Conservation (phyloP, 2,888 invertebrate genomes). For the Aquatica leii region DNA sequence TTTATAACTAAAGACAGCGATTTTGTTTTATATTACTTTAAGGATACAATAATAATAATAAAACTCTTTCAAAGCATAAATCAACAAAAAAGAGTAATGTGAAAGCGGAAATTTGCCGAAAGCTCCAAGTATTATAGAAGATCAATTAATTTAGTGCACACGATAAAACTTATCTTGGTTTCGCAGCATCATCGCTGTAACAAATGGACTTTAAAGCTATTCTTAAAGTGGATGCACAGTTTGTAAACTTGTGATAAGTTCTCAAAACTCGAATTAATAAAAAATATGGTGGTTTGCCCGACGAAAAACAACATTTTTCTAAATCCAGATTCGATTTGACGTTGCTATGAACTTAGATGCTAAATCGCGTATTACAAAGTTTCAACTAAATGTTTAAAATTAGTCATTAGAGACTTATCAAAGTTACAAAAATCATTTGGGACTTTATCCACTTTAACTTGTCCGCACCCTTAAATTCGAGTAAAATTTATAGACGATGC, state of each 20-base stretch:
- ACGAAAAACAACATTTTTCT: no score
- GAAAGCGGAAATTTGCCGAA: constrained; percentile 32
- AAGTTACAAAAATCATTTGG: constrained; percentile 24
- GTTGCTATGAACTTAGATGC: no score
- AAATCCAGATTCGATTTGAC: no score
- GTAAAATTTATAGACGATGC: constrained; percentile 19
- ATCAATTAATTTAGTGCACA: constrained; percentile 38
- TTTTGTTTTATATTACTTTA: constrained; percentile 20
- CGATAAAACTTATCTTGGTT: constrained; percentile 37
- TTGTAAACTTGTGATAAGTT: constrained; percentile 33
- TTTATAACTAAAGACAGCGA: constrained; percentile 13
- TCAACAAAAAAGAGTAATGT: constrained; percentile 32
- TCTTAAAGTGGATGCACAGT: constrained; percentile 37
- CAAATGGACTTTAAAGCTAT: constrained; percentile 38
- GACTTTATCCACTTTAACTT: constrained; percentile 24
- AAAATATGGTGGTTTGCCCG: constrained; percentile 9
- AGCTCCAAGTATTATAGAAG: constrained; percentile 31
- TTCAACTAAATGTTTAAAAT: constrained; percentile 18
- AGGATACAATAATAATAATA: constrained; percentile 21
- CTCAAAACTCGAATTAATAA: constrained; percentile 22
- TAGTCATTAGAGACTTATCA: not conserved
- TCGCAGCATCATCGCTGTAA: constrained; percentile 35
- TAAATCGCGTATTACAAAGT: not conserved
- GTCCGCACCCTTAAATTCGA: constrained; percentile 26
- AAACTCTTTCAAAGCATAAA: constrained; percentile 29